Base-by-base conservation (phyloP, 1,140 invertebrate genomes). In the Drosophila burlai region DNA sequence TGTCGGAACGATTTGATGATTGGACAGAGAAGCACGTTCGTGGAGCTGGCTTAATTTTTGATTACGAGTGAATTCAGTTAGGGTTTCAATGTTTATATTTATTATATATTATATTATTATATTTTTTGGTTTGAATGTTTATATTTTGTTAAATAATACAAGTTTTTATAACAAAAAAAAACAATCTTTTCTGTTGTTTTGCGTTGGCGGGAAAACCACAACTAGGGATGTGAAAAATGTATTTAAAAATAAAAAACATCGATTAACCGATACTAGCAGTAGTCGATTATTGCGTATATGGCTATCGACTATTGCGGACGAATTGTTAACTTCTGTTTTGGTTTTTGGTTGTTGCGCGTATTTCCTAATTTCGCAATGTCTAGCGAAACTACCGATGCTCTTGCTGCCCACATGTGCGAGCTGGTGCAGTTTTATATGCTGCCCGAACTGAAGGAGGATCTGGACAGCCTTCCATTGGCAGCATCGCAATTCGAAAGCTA, bases 11-110 rank as follows among this genome's bases (percentile, higher is more conserved):
- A 78, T 97, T 98, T 81, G 96, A 98, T 86, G 86, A 95, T 34
- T 97, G 96, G 96, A 96, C 94, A 1, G 94, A 95, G 46, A 92
- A 95, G 66, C 95, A 97, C 92, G 92, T 95, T 5, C 93, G 94
- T 42, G 95, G 95, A 7, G 96, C 95, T 7, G 96, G 94, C 2
- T 92, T 97, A 3, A 93, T 80, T 50, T 96, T 96, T 69, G 94
- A 96, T 60, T 95, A 92, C 31, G 90, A 92, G 15, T 71, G 24
- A 71, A 40, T 24, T 58, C 81, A 38, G 31, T 54, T 38, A 8
- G 16, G 16, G 31, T 24, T 16, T 4, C 11, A 16, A 26, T n/a
- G 36, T 26, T 10, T 15, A n/a, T 42, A 4, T 31, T 34, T 21
- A 21, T 21, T 21, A 21, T 21, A 21, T 21, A 21, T 21, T 21